Conservation (phyloP, 2,797 vertebrate species). For the Hipposideros larvatus region DNA sequence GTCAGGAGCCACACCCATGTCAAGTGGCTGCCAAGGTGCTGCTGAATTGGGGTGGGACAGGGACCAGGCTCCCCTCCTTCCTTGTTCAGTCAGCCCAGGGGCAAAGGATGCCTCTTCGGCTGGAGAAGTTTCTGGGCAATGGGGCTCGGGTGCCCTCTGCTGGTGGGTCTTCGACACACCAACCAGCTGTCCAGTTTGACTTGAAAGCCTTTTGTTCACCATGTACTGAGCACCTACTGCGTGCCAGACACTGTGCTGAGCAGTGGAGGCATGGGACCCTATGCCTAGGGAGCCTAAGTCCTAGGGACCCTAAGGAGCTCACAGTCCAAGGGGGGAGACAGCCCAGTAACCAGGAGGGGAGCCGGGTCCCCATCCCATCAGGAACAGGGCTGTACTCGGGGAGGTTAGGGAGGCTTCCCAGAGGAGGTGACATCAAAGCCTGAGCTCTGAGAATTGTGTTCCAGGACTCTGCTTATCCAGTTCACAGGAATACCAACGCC, state of each 20-base stretch:
- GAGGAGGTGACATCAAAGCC: not conserved
- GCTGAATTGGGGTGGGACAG: not conserved
- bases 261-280: not conserved
- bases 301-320: not conserved
- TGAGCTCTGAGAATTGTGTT: not conserved
- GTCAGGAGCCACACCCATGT: not conserved
- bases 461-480: not conserved
- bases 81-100: not conserved
- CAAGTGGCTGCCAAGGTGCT: not conserved
- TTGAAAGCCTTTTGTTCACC: not conserved
- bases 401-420: not conserved
- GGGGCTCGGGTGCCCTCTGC: constrained; percentile 19
- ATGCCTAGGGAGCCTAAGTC: not conserved
- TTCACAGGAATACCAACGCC: not conserved
- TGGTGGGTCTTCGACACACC: not conserved
- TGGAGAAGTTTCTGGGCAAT: not conserved
- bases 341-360: not conserved
- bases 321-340: not conserved
- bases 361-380: too few relatives aligned
- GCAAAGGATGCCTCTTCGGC: not conserved
- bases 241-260: not conserved
- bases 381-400: not conserved
- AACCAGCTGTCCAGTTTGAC: not conserved
- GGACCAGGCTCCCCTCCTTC: too few relatives aligned
- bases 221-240: not conserved